Evolutionary conservation across 2,888 invertebrate genomes (phyloP).

Genomic region (Halocaridina rubra): DNA sequence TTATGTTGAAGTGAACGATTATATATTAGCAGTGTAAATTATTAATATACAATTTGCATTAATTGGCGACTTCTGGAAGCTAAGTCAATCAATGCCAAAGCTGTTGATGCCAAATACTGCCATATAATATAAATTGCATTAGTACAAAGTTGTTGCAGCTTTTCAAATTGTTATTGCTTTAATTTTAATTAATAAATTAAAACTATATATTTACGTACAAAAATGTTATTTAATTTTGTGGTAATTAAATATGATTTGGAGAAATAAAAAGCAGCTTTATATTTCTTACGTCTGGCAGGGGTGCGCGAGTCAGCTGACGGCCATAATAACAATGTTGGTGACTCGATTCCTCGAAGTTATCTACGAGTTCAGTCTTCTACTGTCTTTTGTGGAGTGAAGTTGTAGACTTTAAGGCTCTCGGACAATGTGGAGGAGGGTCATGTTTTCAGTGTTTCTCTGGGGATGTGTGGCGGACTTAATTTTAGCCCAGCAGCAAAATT

Average conservation of each 20-base stretch:
- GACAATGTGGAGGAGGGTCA: conserved; percentile 18
- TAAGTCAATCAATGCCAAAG: no score
- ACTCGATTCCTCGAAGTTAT: not conserved
- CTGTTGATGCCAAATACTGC: no score
- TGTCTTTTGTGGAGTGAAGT: not conserved
- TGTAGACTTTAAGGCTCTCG: not conserved
- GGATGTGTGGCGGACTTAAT: not conserved
- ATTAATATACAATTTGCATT: no score
- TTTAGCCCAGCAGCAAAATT: not conserved
- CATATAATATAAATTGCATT: not conserved
- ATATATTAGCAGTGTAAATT: no score
- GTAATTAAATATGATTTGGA: not conserved
- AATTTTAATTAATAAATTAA: no score
- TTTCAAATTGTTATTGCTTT: no score
- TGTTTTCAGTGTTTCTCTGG: not conserved
- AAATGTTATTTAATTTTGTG: not conserved
- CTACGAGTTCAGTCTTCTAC: not conserved
- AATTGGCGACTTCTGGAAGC: no score
- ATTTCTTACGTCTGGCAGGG: not conserved
- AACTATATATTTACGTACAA: not conserved
- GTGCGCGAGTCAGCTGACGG: conserved; percentile 16
- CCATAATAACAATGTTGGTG: not conserved
- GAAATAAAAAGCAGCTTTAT: not conserved
- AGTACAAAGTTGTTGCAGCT: not conserved
- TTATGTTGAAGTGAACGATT: no score